Percentiles rank a stretch among this genome's conserved stretches.
Conservation (phyloP, 92 coral and sea anemone genomes). For the Bergia sp. region DNA sequence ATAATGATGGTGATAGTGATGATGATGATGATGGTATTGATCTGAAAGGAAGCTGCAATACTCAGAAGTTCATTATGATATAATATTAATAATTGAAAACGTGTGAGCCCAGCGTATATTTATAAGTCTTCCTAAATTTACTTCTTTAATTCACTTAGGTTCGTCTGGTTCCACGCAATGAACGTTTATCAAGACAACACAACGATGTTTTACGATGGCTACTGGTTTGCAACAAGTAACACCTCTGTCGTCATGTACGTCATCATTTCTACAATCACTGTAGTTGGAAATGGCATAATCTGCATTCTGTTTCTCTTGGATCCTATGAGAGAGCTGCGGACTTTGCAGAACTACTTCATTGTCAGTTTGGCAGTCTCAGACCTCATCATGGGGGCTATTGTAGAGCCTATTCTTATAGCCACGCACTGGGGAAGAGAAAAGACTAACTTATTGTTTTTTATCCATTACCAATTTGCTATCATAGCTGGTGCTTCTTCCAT, state of each 20-base stretch:
- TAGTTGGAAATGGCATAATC: slow-evolving; percentile 66
- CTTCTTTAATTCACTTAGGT: background rate
- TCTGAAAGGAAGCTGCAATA: no score
- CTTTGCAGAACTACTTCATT: slow-evolving; percentile 75
- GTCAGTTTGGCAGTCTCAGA: slow-evolving; percentile 75
- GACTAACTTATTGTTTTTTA: slow-evolving; percentile 54
- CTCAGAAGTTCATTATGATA: no score
- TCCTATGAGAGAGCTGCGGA: slow-evolving; percentile 67
- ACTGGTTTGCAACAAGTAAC: slow-evolving; percentile 72
- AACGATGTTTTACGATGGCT: slow-evolving; percentile 73
- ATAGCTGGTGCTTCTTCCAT: slow-evolving; percentile 71
- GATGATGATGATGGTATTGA: no score
- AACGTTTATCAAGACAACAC: background rate
- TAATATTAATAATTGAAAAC: background rate
- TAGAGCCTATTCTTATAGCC: slow-evolving; percentile 72
- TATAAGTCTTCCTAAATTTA: no score
- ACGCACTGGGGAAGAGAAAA: slow-evolving; percentile 61
- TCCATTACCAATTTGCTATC: slow-evolving; percentile 71
- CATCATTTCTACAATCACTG: slow-evolving; percentile 60
- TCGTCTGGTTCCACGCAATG: background rate
- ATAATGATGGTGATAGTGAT: no score
- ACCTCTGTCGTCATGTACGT: slow-evolving; percentile 67
- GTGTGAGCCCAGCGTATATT: no score
- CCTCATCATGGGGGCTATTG: slow-evolving; percentile 71
- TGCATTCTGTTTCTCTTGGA: slow-evolving; percentile 69